Conservation (phyloP, 2,113 vertebrate species). For the Eulemur rufifrons region DNA sequence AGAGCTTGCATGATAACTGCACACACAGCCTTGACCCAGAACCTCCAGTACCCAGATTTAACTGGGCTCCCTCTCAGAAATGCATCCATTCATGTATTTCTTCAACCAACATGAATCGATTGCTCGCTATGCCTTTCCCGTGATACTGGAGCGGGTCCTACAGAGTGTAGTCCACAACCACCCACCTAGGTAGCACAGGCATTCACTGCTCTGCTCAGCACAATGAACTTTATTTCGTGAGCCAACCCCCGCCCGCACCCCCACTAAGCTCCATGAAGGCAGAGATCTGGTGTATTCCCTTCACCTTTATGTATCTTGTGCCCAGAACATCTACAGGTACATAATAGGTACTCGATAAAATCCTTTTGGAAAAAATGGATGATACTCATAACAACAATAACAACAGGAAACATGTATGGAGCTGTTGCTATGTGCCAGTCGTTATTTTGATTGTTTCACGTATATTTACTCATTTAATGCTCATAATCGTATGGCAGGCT, state of each 20-base stretch:
- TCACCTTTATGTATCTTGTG: not conserved
- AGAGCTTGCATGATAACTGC: accelerated
- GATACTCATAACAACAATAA: not conserved
- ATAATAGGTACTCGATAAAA: not conserved
- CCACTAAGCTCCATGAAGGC: not conserved
- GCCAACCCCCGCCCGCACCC: too few relatives aligned
- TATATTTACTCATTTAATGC: not conserved
- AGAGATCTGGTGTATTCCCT: not conserved
- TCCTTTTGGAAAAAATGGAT: not conserved
- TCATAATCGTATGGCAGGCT: not conserved
- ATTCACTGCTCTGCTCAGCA: not conserved
- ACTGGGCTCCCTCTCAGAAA: not conserved
- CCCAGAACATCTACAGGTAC: not conserved
- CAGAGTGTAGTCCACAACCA: not conserved
- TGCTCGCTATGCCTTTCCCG: not conserved
- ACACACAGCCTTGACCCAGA: not conserved
- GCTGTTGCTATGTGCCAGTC: not conserved
- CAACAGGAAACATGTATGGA: not conserved
- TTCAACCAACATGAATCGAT: not conserved
- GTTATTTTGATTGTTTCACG: not conserved
- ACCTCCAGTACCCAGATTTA: not conserved
- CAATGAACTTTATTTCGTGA: not conserved
- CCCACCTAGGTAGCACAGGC: not conserved
- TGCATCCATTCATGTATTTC: not conserved
- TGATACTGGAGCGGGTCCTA: not conserved